These are phyloP conservation scores for Meganola albula DNA, from an alignment of 2,888 invertebrate genomes.

Conservation along the genomic window DNA sequence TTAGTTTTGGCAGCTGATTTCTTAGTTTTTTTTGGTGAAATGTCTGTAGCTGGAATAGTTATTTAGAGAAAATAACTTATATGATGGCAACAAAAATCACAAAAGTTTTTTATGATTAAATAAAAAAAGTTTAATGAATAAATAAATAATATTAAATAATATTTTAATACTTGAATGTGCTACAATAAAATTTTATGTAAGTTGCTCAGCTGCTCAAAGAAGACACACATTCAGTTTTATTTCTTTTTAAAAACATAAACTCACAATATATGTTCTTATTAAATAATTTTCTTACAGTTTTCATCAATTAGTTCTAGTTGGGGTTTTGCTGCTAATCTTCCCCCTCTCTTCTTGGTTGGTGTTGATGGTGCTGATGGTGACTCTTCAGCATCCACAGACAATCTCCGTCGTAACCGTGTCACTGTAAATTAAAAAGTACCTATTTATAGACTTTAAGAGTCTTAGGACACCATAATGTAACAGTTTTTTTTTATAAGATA, in stretches of 20 bases:
- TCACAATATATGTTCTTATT: no score
- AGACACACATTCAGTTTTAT: no score
- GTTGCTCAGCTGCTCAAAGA: no score
- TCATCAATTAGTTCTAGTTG: conserved; percentile 65
- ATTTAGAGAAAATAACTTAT: neutral
- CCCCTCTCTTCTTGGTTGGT: conserved; percentile 58
- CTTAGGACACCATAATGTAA: no score
- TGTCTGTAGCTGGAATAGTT: conserved; percentile 33
- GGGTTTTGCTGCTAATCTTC: conserved; percentile 53
- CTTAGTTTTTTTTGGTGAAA: conserved; percentile 37
- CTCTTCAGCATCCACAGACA: conserved; percentile 62
- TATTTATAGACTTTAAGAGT: no score
- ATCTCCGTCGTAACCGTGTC: conserved; percentile 51
- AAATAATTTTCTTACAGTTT: conserved; percentile 54
- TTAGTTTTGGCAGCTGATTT: conserved; percentile 44
- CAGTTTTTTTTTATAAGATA: no score
- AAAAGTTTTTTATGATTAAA: no score
- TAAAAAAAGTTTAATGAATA: neutral
- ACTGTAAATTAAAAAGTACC: conserved; percentile 43
- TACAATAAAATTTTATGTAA: no score
- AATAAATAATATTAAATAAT: neutral
- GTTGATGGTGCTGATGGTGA: conserved; percentile 54
- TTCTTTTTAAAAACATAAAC: no score
- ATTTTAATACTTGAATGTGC: neutral
- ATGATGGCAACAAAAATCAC: no score